Base-by-base conservation (phyloP, 2,113 vertebrate genomes). In the Picathartes gymnocephalus region DNA sequence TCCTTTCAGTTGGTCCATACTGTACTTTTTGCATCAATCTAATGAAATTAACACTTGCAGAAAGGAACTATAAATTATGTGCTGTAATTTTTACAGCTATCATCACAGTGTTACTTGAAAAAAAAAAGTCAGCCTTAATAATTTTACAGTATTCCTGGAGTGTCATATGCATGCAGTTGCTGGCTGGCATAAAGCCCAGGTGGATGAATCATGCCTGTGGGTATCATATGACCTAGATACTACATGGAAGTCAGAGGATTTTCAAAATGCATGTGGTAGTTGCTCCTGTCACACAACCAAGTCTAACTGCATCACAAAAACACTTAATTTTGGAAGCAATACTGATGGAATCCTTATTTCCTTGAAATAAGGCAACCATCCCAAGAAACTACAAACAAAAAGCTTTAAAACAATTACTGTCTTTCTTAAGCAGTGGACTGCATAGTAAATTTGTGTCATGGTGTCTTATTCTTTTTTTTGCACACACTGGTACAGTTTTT, bases 101-200 rank as follows among this genome's bases (percentile, higher is more conserved):
- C 9, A 82, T 48, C 37, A 65, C 13, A 40, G 42, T 4, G 1
- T 44, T 74, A 73, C 58, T 30, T 77, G 54, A 79, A 65, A 62
- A 37, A 53, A 82, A 82, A 64, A 71, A 66, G 31, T 2, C 28
- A 85, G 47, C 42, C 88, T 94, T 81, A 90, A 88, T 72, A 88
- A 73, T 70, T 88, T 76, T 47, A 33, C 66, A 62, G 28, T 83
- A 74, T 71, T 96, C n/a, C 28, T 57, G 37, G 37, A 77, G 51
- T 83, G 58, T 93, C n/a, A 44, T 74, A 93, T 45, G 62, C 71
- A 77, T 1, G 7, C 66, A 73, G 74, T 83, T 82, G 54, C 85
- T 88, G 47, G 73, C 53, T 97, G 94, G 94, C 88, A 90, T 64
- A 86, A 94, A 96, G 90, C 93, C 94, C 88, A 94, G 85, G 93